phyloP scores from a whole-genome alignment of 2,888 invertebrate genomes.

The Polietes domitor region DNA sequence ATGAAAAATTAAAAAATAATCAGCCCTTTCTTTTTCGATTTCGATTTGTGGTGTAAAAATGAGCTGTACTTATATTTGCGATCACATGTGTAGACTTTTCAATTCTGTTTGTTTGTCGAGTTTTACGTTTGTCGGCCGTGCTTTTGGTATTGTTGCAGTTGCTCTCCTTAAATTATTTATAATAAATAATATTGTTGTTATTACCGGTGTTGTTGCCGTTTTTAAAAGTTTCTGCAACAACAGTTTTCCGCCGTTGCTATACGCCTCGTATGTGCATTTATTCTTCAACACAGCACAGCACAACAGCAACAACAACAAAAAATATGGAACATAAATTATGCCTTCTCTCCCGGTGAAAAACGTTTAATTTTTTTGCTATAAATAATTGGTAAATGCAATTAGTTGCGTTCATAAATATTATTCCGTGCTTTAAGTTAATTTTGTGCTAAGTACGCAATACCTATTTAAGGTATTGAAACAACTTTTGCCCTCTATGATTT shows the following conservation, averaged over 20 bases:
- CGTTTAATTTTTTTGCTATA: slow-evolving; percentile 65
- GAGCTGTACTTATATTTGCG: too few relatives aligned
- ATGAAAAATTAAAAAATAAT: too few relatives aligned
- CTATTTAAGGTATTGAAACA: slow-evolving; percentile 28
- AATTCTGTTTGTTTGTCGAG: slow-evolving; percentile 25
- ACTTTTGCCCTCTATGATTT: too few relatives aligned
- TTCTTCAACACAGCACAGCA: too few relatives aligned
- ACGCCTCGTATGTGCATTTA: neutral
- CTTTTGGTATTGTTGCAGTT: neutral
- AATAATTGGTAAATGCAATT: slow-evolving; percentile 67
- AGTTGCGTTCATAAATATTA: slow-evolving; percentile 64
- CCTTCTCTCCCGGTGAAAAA: slow-evolving; percentile 44
- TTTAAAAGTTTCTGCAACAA: slow-evolving; percentile 17
- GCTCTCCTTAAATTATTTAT: slow-evolving; percentile 27
- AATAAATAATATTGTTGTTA: slow-evolving; percentile 35
- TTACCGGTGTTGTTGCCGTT: slow-evolving; percentile 22
- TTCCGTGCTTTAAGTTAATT: slow-evolving; percentile 44
- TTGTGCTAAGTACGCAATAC: slow-evolving; percentile 63
- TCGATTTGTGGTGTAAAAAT: too few relatives aligned
- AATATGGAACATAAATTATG: neutral
- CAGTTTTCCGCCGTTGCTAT: neutral
- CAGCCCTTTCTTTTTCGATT: too few relatives aligned
- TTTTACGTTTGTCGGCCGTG: neutral
- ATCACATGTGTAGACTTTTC: neutral
- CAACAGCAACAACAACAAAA: slow-evolving; percentile 2